Conservation (phyloP, 1,140 invertebrate species). For the Oncopodura yosiiana region DNA sequence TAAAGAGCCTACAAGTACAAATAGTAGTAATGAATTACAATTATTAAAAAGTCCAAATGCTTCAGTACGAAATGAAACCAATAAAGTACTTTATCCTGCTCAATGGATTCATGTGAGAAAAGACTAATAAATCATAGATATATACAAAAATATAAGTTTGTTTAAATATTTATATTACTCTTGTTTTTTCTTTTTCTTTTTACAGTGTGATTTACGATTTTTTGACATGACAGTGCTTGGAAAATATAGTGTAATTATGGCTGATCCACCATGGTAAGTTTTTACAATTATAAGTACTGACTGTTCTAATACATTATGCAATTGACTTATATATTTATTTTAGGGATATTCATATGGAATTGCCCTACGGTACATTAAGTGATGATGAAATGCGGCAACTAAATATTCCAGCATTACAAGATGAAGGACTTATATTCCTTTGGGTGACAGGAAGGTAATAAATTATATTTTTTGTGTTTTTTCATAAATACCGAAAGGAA, state of each 20-base stretch:
- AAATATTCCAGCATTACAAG: constrained; percentile 80
- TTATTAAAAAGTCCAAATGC: constrained; percentile 27
- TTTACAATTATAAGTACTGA: constrained; percentile 42
- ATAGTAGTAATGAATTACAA: constrained; percentile 16
- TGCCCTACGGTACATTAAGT: constrained; percentile 98
- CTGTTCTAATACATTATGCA: constrained; percentile 35
- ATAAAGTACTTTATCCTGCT: constrained; percentile 65
- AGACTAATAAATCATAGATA: not conserved
- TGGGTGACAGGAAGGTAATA: constrained; percentile 85
- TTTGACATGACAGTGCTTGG: constrained; percentile 92
- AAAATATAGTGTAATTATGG: constrained; percentile 89
- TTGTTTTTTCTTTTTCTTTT: too few species aligned
- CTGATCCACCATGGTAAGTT: constrained; percentile 95
- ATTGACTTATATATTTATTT: not conserved
- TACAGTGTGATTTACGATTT: constrained; percentile 87
- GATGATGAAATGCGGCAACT: constrained; percentile 97
- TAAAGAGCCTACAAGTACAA: constrained; percentile 31
- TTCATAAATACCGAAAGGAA: not conserved
- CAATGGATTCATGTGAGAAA: constrained; percentile 64
- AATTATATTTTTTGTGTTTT: not conserved
- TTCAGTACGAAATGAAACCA: constrained; percentile 35
- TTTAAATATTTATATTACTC: too few species aligned
- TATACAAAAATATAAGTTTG: too few species aligned
- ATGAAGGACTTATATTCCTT: constrained; percentile 90
- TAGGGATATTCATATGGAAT: constrained; percentile 79